Base-by-base conservation (phyloP, 2,888 invertebrate genomes). In the Chymomyza procnemis region DNA sequence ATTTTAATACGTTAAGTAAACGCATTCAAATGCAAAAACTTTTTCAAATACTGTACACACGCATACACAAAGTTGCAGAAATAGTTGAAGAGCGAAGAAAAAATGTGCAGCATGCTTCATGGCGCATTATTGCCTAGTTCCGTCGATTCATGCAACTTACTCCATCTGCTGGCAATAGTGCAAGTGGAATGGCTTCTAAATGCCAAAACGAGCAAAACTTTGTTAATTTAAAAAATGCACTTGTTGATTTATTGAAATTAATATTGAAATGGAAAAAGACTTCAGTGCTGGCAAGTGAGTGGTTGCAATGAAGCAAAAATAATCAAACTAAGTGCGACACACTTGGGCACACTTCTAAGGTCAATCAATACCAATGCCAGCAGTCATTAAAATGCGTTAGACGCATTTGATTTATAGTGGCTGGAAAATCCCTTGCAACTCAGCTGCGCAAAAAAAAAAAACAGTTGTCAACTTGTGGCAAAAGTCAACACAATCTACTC, bases 1-100 rank as follows among this genome's bases (percentile, higher is more conserved):
- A 78, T 85, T 87, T 85, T 86, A 83, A 86, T 83, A 85, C 83
- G 73, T 85, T 83, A 81, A 74, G 78, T 81, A 79, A 79, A 85
- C 75, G 76, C 78, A 75, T 78, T 68, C 74, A 75, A 79, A 86
- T 87, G 76, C 21, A 60, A 74, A 81, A 81, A 86, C 72, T 76
- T 85, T 85, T 74, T 34, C 63, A 77, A 74, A 75, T 71, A 54
- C 14, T 73, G 69, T 80, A 50, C 48, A 50, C 48, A 50, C 6
- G 18, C 47, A 8, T 19, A 21, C 16, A 41, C 30, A 30, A n/a
- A 57, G 57, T 34, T 57, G 16, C 18, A 18, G 46, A 46, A 41
- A n/a, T 46, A 21, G 16, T 50, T 57, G 59, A 60, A 34, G 59
- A n/a, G n/a, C n/a, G n/a, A n/a, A n/a, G n/a, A 34, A 46, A 66